These are phyloP conservation scores for Aethes cnicana DNA, from an alignment of 2,888 invertebrate genomes.

Conservation along the genomic window DNA sequence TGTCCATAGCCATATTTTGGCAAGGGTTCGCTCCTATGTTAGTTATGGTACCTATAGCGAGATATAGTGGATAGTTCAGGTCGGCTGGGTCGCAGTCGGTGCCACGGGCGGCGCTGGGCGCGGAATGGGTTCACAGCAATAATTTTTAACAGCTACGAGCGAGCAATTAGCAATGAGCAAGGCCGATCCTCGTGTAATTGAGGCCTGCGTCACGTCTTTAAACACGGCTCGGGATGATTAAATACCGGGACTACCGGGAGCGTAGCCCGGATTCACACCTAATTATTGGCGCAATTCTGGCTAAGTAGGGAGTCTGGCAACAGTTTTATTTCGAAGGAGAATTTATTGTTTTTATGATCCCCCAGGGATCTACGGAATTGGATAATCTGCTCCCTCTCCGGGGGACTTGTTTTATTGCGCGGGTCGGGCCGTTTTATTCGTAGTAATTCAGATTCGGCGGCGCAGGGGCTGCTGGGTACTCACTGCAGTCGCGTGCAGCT, in stretches of 20 bases:
- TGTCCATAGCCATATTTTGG: no score
- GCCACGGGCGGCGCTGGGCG: not conserved
- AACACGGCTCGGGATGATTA: slow-evolving; percentile 15
- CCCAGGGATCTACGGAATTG: slow-evolving; percentile 38
- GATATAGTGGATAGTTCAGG: no score
- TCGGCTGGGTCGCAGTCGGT: no score
- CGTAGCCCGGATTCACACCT: slow-evolving; percentile 16
- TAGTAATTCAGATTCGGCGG: not conserved
- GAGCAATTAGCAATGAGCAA: slow-evolving; percentile 14
- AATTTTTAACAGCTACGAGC: slow-evolving; percentile 31
- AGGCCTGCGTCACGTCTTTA: slow-evolving; percentile 15
- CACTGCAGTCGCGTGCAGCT: not conserved
- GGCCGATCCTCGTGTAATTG: slow-evolving; percentile 22
- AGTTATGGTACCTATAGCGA: no score
- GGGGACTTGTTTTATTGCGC: slow-evolving; percentile 35
- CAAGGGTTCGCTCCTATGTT: no score
- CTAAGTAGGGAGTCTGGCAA: slow-evolving; percentile 9
- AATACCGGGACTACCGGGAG: slow-evolving; percentile 4
- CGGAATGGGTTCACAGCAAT: slow-evolving; percentile 33
- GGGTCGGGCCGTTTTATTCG: slow-evolving; percentile 16
- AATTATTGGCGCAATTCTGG: slow-evolving; percentile 14
- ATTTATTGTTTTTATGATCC: slow-evolving; percentile 41
- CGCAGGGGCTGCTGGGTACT: not conserved
- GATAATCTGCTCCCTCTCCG: slow-evolving; percentile 37
- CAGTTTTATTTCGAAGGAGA: slow-evolving; percentile 33